Evolutionary conservation across 2,888 invertebrate species (phyloP), one percentile per base, ranked within the genome.

Genomic region (Ennomos fuscantarius): DNA sequence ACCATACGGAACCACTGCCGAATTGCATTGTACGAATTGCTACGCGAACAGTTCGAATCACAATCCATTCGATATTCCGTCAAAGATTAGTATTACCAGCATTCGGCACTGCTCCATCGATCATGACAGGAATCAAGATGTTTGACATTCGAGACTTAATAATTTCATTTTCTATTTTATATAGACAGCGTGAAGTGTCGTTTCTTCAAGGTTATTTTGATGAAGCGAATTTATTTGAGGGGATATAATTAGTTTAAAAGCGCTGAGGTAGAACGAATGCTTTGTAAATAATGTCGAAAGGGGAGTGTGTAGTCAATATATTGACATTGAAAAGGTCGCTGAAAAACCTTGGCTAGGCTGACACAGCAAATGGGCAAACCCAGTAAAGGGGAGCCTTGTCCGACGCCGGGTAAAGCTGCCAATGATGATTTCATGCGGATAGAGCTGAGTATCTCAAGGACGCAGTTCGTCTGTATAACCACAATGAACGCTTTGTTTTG

Each of bases 401-500:
- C 35, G 43, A 33, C 46, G 8, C 15, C 15, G 45, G 49, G 45
- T 46, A 49, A 44, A 57, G 41, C 45, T 54, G 41, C 53, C 49
- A 54, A 49, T 43, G 58, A 59, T 59, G 54, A 66, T 59, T 55
- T 55, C 57, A 58, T 45, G 43, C 44, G 41, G 52, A 31, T 53
- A 53, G 52, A 57, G 55, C 43, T 39, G 51, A 42, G 56, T 54
- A 41, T 40, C 48, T 60, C 64, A 62, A 68, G 69, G 67, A 53
- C 56, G 36, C 42, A 33, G 42, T 37, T 55, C 42, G 43, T 50
- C 52, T 49, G 64, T 55, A 48, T 49, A 69, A 61, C 65, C 66
- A 82, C 79, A 79, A 73, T 70, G 62, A 71, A 57, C 60, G 64
- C 72, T 76, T 73, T 76, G 73, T 76, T 69, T 70, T 70, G 70